Evolutionary conservation across 2,797 vertebrate genomes (phyloP).

Genomic region (Halcyon smyrnensis): DNA sequence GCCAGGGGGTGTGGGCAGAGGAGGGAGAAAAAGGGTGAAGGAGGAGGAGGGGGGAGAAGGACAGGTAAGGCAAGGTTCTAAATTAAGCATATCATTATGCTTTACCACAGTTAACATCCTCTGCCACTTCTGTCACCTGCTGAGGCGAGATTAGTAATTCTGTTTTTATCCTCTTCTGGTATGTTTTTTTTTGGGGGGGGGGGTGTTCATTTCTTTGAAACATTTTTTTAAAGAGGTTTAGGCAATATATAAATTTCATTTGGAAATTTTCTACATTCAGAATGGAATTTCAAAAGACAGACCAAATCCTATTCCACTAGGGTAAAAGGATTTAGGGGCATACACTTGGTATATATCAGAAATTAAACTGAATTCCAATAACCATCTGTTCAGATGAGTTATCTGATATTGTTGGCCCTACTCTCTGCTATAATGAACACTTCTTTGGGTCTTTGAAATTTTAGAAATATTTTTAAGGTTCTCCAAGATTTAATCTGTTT

Average conservation of each 20-base stretch:
- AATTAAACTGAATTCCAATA: background rate
- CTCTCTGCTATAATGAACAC: background rate
- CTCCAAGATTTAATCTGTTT: background rate
- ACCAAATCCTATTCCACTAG: background rate
- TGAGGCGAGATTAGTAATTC: background rate
- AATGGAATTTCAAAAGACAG: background rate
- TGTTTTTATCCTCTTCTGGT: too few relatives aligned
- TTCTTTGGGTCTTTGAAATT: background rate
- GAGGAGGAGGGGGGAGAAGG: too few relatives aligned
- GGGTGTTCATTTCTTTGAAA: too few relatives aligned
- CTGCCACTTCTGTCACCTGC: background rate
- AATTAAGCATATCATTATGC: background rate
- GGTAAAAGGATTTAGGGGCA: background rate
- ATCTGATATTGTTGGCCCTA: too few relatives aligned
- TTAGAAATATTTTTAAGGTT: background rate
- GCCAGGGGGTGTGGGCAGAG: too few relatives aligned
- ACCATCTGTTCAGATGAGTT: background rate
- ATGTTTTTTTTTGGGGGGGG: background rate
- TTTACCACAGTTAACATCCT: background rate
- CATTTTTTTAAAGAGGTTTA: background rate
- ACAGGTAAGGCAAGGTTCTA: background rate
- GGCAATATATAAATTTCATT: too few relatives aligned
- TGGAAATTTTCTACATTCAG: background rate
- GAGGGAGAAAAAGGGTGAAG: too few relatives aligned
- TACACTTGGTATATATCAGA: background rate